These are phyloP conservation scores for Anseranas semipalmata DNA, from an alignment of 2,113 vertebrate species.

Conservation along the genomic window DNA sequence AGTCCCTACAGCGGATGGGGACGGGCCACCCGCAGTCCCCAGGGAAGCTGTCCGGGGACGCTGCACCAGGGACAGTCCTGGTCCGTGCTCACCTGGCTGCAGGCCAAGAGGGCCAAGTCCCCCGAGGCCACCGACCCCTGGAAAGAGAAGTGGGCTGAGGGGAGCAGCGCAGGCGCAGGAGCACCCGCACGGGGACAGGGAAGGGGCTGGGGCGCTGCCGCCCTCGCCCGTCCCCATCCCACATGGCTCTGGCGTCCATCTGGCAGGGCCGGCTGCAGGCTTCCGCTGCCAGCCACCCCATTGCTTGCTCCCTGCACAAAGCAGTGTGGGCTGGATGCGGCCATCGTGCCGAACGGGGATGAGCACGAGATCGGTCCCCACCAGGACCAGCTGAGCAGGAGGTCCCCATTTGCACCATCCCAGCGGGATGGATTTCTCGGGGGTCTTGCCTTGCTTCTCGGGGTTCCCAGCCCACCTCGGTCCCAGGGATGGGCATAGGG, in stretches of 20 bases:
- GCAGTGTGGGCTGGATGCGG: background rate
- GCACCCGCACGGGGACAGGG: background rate
- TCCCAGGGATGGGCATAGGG: accelerated
- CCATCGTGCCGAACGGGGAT: background rate
- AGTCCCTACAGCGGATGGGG: background rate
- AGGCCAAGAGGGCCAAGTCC: conserved; percentile 49
- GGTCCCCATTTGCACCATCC: background rate
- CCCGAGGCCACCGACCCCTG: conserved; percentile 63
- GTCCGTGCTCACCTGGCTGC: conserved; percentile 62
- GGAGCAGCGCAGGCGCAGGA: too few species aligned
- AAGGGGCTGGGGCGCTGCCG: background rate
- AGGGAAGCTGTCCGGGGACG: background rate
- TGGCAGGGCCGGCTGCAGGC: background rate
- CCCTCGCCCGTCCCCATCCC: background rate
- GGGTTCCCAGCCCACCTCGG: background rate
- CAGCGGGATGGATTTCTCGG: accelerated
- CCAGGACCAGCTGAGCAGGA: background rate
- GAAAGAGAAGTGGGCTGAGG: conserved; percentile 27
- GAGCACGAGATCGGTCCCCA: background rate
- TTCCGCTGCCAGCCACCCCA: background rate
- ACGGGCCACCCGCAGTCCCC: background rate
- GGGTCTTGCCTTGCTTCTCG: background rate
- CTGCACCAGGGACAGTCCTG: accelerated
- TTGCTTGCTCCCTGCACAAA: background rate
- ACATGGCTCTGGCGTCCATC: background rate